Conservation (phyloP, 2,888 invertebrate genomes). For the Aquatica leii region DNA sequence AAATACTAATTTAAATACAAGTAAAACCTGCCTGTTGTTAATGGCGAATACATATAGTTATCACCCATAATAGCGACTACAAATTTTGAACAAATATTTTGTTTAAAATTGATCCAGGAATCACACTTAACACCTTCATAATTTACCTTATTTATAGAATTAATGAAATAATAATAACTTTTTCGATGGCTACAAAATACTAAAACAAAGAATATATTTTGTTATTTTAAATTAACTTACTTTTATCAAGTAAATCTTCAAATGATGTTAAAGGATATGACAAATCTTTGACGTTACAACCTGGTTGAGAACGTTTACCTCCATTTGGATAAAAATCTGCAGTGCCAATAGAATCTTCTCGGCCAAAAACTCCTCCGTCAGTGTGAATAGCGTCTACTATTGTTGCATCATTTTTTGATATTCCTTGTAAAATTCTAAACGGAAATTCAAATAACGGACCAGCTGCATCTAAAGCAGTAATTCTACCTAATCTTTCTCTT, state of each 20-base stretch:
- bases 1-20: no score
- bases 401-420: slow-evolving; percentile 65
- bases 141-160: slow-evolving; percentile 39
- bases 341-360: slow-evolving; percentile 59
- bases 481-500: slow-evolving; percentile 54
- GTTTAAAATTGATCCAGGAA: slow-evolving; percentile 39
- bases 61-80: slow-evolving; percentile 44
- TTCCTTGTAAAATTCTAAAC: slow-evolving; percentile 58
- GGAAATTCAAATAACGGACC: slow-evolving; percentile 61
- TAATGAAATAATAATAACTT: slow-evolving; percentile 43
- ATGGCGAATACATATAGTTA: slow-evolving; percentile 27
- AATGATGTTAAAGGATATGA: background rate
- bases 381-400: slow-evolving; percentile 71
- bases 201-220: slow-evolving; percentile 13
- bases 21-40: slow-evolving; percentile 43
- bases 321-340: slow-evolving; percentile 69
- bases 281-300: no score
- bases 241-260: no score
- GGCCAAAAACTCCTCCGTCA: slow-evolving; percentile 64
- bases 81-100: slow-evolving; percentile 37
- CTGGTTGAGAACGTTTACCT: slow-evolving; percentile 64
- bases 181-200: slow-evolving; percentile 47
- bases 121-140: slow-evolving; percentile 39
- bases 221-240: no score
- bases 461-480: slow-evolving; percentile 65